These are phyloP conservation scores for Gymnoscopelus braueri DNA, from an alignment of 2,797 vertebrate genomes.

Conservation along the genomic window DNA sequence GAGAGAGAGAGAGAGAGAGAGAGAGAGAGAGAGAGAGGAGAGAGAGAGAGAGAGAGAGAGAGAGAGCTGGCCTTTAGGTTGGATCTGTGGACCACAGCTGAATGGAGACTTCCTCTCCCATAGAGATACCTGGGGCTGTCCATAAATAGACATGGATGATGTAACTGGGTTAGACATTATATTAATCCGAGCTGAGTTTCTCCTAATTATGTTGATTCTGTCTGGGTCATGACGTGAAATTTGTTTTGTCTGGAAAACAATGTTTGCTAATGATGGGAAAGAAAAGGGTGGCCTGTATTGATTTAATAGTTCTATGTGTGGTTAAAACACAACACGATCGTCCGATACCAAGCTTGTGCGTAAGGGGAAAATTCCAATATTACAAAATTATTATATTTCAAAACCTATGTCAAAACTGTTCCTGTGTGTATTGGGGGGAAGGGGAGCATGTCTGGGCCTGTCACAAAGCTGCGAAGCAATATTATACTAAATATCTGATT, in stretches of 20 bases:
- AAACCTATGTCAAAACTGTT: too few species aligned
- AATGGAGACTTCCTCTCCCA: conserved; percentile 40
- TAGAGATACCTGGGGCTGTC: conserved; percentile 9
- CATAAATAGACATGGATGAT: not conserved
- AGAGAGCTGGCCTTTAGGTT: conserved; percentile 63
- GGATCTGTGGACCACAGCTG: conserved; percentile 37
- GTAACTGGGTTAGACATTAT: conserved; percentile 29
- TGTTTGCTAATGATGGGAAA: not conserved
- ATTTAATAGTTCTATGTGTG: not conserved
- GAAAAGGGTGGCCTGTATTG: not conserved
- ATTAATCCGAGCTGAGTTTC: conserved; percentile 19
- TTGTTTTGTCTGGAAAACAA: not conserved
- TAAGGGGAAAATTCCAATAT: too few species aligned
- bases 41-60: conserved; percentile 16
- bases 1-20: too few species aligned
- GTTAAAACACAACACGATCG: too few species aligned
- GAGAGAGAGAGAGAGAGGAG: too few species aligned
- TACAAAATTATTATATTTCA: too few species aligned
- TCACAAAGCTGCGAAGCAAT: too few species aligned
- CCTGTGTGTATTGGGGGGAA: too few species aligned
- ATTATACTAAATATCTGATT: too few species aligned
- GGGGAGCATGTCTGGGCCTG: too few species aligned
- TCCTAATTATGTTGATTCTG: conserved; percentile 13
- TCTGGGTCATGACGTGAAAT: not conserved
- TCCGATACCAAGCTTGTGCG: too few species aligned